Base-by-base conservation (phyloP, 1,140 invertebrate genomes). In the Archivesica marissinica region DNA sequence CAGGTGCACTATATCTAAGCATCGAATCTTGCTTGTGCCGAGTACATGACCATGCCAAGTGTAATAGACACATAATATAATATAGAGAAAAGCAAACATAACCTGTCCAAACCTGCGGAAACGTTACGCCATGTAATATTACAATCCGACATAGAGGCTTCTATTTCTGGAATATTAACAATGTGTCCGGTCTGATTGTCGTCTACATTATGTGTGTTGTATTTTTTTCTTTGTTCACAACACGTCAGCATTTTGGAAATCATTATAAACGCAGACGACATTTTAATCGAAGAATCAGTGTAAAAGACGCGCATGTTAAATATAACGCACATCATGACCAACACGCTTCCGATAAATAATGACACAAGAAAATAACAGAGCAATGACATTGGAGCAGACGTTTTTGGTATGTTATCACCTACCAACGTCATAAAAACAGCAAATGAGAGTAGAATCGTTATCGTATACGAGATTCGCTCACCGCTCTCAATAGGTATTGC, bases 341-440 rank as follows among this genome's bases (percentile, higher is more conserved):
- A 13, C 9, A 50, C 66, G 39, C 66, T 72, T 41, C 66, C 66
- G 33, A 15, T n/a, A 72, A 72, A 72, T 0, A 76, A 2, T 56
- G 52, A 76, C 47, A 28, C 38, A 33, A 76, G n/a, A 54, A 28
- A 64, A 23, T 59, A 78, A 17, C 75, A 78, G 28, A 78, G 54
- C 15, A 78, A 28, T 4, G 75, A 41, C 56, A 78, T 61, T 4
- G 75, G 75, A n/a, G 75, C 56, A 20, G 77, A 80, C 28, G 59
- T 68, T 25, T 68, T 80, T 11, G 77, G 77, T 9, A 80, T 35
- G 20, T 66, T 70, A n/a, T 66, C 77, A 13, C 39, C 25, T 23
- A 80, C 77, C 0, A 80, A 28, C 13, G 77, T 80, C 61, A 80
- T 50, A 47, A 80, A 80, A 6, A 80, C 77, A 17, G 64, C 77